These are phyloP conservation scores for Hypsopygia costalis DNA, from an alignment of 2,888 invertebrate genomes.

Conservation along the genomic window DNA sequence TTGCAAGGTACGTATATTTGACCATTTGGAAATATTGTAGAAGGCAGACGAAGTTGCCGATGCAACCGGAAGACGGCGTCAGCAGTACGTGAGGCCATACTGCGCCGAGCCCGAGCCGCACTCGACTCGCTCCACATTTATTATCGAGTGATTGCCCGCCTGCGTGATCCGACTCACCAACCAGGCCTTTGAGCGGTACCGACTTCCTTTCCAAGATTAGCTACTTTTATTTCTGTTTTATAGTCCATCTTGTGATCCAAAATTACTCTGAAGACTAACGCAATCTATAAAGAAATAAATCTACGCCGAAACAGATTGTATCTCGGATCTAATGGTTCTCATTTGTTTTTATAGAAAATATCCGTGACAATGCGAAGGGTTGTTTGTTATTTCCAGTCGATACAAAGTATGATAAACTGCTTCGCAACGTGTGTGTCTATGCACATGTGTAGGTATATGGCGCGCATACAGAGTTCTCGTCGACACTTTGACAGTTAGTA, in stretches of 20 bases:
- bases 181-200: constrained; percentile 55
- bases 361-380: constrained; percentile 19
- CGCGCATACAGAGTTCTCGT: constrained; percentile 49
- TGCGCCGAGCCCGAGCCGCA: constrained; percentile 32
- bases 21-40: constrained; percentile 30
- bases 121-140: constrained; percentile 68
- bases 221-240: constrained; percentile 41
- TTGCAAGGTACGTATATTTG: constrained; percentile 15
- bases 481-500: constrained; percentile 77
- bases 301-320: background rate
- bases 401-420: constrained; percentile 39
- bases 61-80: constrained; percentile 53
- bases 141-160: constrained; percentile 74
- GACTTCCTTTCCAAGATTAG: constrained; percentile 53
- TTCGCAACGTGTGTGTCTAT: constrained; percentile 25
- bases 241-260: background rate
- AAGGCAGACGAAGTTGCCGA: constrained; percentile 35
- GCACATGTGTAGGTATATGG: constrained; percentile 27
- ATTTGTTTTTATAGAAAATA: background rate
- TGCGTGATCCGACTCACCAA: constrained; percentile 74
- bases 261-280: background rate
- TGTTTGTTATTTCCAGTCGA: constrained; percentile 29
- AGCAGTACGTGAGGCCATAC: constrained; percentile 61
- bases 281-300: background rate
- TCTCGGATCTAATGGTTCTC: background rate